Percentiles rank a stretch among this genome's conserved stretches.
Conservation (phyloP, 2,797 vertebrate genomes). For the Lepilemur ruficaudatus region DNA sequence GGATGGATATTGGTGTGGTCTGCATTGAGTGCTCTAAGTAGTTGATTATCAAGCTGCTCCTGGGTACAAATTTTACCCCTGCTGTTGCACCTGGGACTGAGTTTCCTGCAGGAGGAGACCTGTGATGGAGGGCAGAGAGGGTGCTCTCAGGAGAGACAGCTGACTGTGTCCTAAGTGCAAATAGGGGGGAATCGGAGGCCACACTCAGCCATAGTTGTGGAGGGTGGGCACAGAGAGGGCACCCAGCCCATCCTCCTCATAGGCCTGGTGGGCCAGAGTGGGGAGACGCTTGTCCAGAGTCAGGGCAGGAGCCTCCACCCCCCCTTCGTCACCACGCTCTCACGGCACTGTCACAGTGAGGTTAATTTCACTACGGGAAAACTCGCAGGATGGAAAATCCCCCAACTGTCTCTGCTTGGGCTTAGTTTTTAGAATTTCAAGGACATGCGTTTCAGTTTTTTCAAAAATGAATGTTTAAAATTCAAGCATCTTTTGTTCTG, state of each 20-base stretch:
- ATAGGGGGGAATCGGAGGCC: neutral
- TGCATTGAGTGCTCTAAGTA: neutral
- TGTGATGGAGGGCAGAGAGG: neutral
- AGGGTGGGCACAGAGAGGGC: neutral
- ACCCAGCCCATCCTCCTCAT: neutral
- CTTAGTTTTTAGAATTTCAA: constrained; percentile 32
- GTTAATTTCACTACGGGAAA: neutral
- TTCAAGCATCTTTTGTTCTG: constrained; percentile 46
- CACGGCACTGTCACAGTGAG: rapidly evolving
- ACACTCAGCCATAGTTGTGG: rapidly evolving
- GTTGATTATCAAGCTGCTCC: neutral
- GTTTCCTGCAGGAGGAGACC: neutral
- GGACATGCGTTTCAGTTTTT: neutral
- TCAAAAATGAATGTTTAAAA: constrained; percentile 35
- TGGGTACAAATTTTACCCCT: neutral
- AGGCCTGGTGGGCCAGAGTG: neutral
- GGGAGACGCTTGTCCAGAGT: too few species aligned
- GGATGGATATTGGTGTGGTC: neutral
- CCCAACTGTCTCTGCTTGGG: neutral
- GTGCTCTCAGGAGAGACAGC: rapidly evolving
- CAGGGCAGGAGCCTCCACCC: neutral
- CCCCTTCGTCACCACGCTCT: rapidly evolving
- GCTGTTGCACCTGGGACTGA: neutral
- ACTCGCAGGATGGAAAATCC: neutral
- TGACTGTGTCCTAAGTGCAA: neutral